Conservation (phyloP, 2,888 invertebrate genomes). For the Clistopyga incitator region DNA sequence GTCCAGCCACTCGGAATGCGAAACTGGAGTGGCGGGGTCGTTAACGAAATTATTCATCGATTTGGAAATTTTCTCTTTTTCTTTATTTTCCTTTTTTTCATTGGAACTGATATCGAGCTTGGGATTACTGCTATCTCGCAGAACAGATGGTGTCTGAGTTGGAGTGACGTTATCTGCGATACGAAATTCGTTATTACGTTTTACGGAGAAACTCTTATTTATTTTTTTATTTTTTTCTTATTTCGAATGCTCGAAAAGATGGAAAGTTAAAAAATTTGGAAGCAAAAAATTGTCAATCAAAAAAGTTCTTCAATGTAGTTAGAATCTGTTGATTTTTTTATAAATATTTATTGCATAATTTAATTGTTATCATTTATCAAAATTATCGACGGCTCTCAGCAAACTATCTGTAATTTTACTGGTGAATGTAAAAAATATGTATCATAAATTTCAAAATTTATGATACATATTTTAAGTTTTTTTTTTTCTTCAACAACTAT, state of each 20-base stretch:
- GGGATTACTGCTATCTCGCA: constrained; percentile 4
- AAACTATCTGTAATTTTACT: too few relatives aligned
- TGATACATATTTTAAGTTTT: too few relatives aligned
- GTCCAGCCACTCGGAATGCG: constrained; percentile 16
- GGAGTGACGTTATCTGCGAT: not conserved
- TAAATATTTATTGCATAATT: too few relatives aligned
- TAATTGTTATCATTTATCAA: too few relatives aligned
- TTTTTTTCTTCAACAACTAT: too few relatives aligned
- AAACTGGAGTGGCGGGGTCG: constrained; percentile 3
- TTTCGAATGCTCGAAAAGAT: not conserved
- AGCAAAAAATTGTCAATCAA: not conserved
- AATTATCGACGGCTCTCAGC: too few relatives aligned
- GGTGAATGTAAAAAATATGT: too few relatives aligned
- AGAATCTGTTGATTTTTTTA: too few relatives aligned
- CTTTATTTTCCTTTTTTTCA: not conserved
- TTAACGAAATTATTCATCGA: constrained; percentile 46
- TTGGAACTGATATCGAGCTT: not conserved
- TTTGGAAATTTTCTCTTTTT: constrained; percentile 2
- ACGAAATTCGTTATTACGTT: constrained; percentile 15
- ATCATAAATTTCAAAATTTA: too few relatives aligned
- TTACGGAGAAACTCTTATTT: constrained; percentile 21
- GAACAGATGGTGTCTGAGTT: not conserved
- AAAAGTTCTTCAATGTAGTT: too few relatives aligned
- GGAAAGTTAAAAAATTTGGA: not conserved
- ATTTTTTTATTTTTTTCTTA: too few relatives aligned